A percentile compares a stretch with the other conserved stretches of the same genome.
Conservation (phyloP, 2,888 invertebrate species). For the Drosophila leonis region DNA sequence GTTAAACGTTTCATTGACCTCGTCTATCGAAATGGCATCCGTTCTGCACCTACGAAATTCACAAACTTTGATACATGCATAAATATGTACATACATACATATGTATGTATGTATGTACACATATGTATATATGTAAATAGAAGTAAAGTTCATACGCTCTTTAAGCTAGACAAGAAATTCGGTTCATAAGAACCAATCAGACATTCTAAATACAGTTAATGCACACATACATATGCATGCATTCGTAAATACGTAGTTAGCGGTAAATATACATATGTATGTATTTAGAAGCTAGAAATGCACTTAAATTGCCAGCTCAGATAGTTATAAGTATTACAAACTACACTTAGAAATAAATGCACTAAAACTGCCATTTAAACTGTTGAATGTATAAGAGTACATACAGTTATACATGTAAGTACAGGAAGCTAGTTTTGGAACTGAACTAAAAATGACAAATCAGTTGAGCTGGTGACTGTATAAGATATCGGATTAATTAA, state of each 20-base stretch:
- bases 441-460: not conserved
- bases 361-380: conserved; percentile 3
- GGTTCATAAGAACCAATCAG: conserved; percentile 3
- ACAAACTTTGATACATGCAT: conserved; percentile 4
- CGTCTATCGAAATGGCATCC: conserved; percentile 32
- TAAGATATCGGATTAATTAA: not conserved
- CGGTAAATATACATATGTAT: not conserved
- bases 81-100: not conserved
- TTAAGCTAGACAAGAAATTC: conserved; percentile 5
- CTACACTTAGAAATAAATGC: not conserved
- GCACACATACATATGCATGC: not conserved
- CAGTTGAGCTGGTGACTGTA: not conserved
- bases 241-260: not conserved
- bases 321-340: not conserved
- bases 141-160: conserved; percentile 1
- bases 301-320: not conserved
- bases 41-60: conserved; percentile 33
- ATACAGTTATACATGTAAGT: not conserved
- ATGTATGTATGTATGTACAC: not conserved
- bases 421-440: not conserved
- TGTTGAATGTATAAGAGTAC: not conserved
- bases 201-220: not conserved
- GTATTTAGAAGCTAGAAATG: not conserved
- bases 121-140: not conserved
- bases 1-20: conserved; percentile 64